Percentiles rank a stretch among this genome's conserved stretches.
Conservation (phyloP, 2,888 invertebrate species). For the Anorthoa munda region DNA sequence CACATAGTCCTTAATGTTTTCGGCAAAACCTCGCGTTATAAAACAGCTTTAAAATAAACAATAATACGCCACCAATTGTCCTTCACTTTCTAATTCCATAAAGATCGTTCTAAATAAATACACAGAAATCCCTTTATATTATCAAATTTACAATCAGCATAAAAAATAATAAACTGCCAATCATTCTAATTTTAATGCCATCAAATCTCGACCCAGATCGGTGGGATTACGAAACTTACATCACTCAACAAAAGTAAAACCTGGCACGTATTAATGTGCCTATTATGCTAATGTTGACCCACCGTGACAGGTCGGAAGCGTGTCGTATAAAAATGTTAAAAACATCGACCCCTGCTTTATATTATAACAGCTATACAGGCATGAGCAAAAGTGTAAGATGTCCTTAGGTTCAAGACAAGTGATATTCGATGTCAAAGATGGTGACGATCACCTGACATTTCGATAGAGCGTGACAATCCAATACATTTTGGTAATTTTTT, state of each 20-base stretch:
- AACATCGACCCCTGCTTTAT: conserved; percentile 38
- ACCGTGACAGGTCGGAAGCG: conserved; percentile 62
- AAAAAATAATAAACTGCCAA: conserved; percentile 40
- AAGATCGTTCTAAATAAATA: not conserved
- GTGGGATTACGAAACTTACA: conserved; percentile 41
- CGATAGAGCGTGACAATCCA: no score
- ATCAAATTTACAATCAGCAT: conserved; percentile 5
- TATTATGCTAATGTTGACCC: conserved; percentile 75
- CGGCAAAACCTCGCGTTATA: not conserved
- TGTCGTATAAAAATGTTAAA: conserved; percentile 54
- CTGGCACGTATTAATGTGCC: conserved; percentile 74
- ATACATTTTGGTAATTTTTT: no score
- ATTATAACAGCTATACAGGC: conserved; percentile 26
- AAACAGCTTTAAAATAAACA: not conserved
- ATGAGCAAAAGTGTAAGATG: conserved; percentile 13
- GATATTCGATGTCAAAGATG: no score
- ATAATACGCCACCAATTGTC: not conserved
- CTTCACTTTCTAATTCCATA: no score
- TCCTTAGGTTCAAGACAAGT: not conserved
- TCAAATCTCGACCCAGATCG: conserved; percentile 52
- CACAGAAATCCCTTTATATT: not conserved
- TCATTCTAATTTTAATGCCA: conserved; percentile 38
- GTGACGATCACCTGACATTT: no score
- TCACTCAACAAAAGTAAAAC: conserved; percentile 62
- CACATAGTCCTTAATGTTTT: not conserved